Evolutionary conservation across 2,797 vertebrate genomes (phyloP), one percentile per base, ranked within the genome.

Genomic region (Chrosomus eos): DNA sequence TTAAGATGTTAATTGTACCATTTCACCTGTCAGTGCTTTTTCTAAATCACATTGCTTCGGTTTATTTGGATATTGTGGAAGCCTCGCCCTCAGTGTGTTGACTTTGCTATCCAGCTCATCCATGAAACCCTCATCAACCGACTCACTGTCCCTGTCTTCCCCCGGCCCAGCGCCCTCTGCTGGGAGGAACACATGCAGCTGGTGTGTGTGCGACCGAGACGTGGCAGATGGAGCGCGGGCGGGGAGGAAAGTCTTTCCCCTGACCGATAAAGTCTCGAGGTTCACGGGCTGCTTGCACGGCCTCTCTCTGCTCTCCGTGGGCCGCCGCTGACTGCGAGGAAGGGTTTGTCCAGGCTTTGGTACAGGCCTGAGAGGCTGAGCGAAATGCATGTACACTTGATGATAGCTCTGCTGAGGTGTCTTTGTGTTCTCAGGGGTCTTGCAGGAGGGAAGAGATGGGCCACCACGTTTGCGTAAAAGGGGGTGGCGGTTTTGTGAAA

Each of bases 121-220:
- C 94, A 94, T 94, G 88, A 95, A 94, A 55, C 93, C 93, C 74
- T 95, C 94, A 0, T 94, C 94, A 79, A 92, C 84, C 7, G 93
- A 95, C 51, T 95, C 94, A 2, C 86, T 91, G 91, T 94, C 94
- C 7, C 62, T 74, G 48, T 91, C 91, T 40, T 93, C 91, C 19
- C 88, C 91, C 16, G 89, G 86, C 31, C 51, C 82, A 28, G 67
- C 9, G 7, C 85, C 88, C 85, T 93, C 94, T 0, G 80, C 91
- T 31, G 96, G 96, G 48, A 97, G 87, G 66, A 95, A 96, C 33
- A 96, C 91, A 1, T 96, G 96, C 7, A 96, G 91, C 88, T 96
- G 94, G 92, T 84, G 55, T 48, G 45, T 48, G 45, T 48, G 45
- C 16, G 45, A 16, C 4, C 93, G 92, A 36, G 81, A 67, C 0